Base-by-base conservation (phyloP, 2,888 invertebrate genomes). In the Anarsia innoxiella region DNA sequence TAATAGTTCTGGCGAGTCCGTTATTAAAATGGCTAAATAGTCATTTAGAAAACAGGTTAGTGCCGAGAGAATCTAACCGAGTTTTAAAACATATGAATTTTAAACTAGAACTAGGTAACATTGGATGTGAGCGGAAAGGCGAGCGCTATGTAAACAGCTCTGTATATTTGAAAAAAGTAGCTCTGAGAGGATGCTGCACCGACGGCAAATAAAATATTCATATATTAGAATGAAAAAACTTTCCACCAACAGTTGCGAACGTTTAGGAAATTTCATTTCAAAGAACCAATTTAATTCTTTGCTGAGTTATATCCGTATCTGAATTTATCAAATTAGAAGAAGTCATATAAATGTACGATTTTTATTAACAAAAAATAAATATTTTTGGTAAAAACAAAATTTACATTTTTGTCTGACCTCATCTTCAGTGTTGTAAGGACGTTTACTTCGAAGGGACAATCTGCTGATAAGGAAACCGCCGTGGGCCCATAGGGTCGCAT, bases 81-180 rank as follows among this genome's bases (percentile, higher is more conserved):
- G 68, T 73, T 73, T 70, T 61, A 74, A 75, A 74, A 66, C 70
- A 64, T 74, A 71, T 77, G 74, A 76, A 77, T 75, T 77, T 77
- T 64, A 70, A 72, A 75, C 67, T 70, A 57, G 59, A 77, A 71
- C 67, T 76, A 72, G 41, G 41, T 28, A 35, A 35, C 73, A 72
- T 67, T 66, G 66, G 67, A 71, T 73, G 73, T 67, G 67, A 70
- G 69, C 59, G 65, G 66, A 68, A 67, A 73, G 62, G 69, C 69
- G 61, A 67, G 66, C 66, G 58, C 57, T 66, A 59, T 66, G 69
- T 71, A 74, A 73, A 75, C 66, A 74, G 57, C 57, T 56, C 59
- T 64, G 61, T 60, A 66, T 73, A 73, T 73, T 66, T 62, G 65
- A 69, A 74, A 73, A 69, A 73, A 68, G 55, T 56, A 49, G 56